A percentile compares a stretch with the other conserved stretches of the same genome.
Conservation (phyloP, 2,797 vertebrate species). For the Emys orbicularis region DNA sequence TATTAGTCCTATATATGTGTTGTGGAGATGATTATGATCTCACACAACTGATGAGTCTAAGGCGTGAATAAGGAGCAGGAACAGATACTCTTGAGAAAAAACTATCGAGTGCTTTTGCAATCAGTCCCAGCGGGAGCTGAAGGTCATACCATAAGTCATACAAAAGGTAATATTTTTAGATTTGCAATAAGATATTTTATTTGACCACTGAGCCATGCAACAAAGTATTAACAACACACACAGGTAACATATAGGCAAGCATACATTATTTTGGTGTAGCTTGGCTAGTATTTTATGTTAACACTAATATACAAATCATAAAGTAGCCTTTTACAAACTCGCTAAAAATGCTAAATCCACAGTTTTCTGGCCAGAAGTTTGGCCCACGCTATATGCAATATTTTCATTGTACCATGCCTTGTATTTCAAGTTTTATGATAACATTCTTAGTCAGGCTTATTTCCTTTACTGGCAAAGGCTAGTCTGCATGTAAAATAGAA, state of each 20-base stretch:
- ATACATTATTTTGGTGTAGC: neutral
- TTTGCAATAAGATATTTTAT: neutral
- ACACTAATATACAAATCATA: neutral
- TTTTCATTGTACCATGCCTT: neutral
- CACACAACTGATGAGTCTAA: neutral
- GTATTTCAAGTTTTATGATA: neutral
- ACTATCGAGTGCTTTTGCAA: neutral
- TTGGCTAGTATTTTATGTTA: neutral
- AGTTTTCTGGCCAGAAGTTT: neutral
- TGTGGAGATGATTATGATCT: neutral
- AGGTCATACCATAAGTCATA: neutral
- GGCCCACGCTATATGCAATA: neutral
- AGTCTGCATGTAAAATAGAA: neutral
- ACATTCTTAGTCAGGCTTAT: neutral
- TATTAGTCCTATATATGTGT: rapidly evolving
- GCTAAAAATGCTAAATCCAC: neutral
- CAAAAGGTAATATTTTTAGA: neutral
- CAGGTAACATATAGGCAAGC: neutral
- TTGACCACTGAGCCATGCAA: neutral
- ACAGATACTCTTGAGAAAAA: neutral
- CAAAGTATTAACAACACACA: neutral
- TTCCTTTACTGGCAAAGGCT: neutral
- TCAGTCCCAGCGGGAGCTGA: neutral
- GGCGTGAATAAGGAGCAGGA: neutral
- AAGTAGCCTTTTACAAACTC: neutral